These are phyloP conservation scores for Sesamia inferens DNA, from an alignment of 2,888 invertebrate species.

Conservation along the genomic window DNA sequence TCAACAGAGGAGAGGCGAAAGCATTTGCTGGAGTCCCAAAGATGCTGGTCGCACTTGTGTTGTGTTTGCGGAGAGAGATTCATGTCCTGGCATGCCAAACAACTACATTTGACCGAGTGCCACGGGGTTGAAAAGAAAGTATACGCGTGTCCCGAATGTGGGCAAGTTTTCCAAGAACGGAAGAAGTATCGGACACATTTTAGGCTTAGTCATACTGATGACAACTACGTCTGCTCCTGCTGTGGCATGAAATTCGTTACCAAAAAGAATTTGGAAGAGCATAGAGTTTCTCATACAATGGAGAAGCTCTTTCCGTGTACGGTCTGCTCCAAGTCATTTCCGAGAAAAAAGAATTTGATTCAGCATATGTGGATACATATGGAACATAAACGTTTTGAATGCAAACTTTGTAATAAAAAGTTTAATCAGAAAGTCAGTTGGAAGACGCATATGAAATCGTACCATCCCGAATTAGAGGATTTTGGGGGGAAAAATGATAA, in stretches of 20 bases:
- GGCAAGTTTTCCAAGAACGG: conserved; percentile 74
- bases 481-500: conserved; percentile 75
- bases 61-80: conserved; percentile 81
- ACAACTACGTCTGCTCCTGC: conserved; percentile 79
- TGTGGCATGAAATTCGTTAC: conserved; percentile 83
- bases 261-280: conserved; percentile 80
- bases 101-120: conserved; percentile 74
- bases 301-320: conserved; percentile 87
- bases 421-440: conserved; percentile 86
- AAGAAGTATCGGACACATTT: conserved; percentile 79
- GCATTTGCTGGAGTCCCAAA: conserved; percentile 74
- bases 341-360: conserved; percentile 81
- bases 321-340: conserved; percentile 84
- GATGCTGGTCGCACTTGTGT: conserved; percentile 82
- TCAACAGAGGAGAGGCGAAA: conserved; percentile 76
- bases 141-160: conserved; percentile 80
- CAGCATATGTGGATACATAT: conserved; percentile 87
- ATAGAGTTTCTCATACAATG: conserved; percentile 88
- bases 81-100: conserved; percentile 78
- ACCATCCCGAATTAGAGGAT: conserved; percentile 80
- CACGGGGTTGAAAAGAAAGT: conserved; percentile 77
- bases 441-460: conserved; percentile 84
- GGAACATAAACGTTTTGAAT: conserved; percentile 82
- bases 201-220: conserved; percentile 80
- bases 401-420: conserved; percentile 81